Evolutionary conservation across 1,140 invertebrate genomes (phyloP).

Genomic region (Teleogryllus occipitalis): DNA sequence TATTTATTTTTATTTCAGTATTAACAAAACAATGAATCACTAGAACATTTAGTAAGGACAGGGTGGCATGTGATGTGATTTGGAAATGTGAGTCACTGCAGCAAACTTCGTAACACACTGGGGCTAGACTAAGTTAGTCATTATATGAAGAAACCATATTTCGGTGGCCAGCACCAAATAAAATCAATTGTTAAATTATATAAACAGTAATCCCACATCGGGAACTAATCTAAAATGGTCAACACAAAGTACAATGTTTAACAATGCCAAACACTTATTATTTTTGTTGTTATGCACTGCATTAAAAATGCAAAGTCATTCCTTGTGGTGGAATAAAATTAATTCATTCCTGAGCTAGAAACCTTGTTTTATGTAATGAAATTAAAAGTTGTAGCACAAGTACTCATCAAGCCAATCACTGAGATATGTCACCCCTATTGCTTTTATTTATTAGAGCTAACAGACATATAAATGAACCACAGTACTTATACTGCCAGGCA

Average conservation of each 20-base stretch:
- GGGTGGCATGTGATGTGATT: background rate
- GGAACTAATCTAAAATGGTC: background rate
- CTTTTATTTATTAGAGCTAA: background rate
- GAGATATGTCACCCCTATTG: background rate
- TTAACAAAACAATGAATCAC: constrained; percentile 7
- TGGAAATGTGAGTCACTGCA: constrained; percentile 10
- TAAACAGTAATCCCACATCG: background rate
- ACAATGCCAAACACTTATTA: constrained; percentile 8
- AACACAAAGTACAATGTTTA: constrained; percentile 4
- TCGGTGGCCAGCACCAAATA: constrained; percentile 20
- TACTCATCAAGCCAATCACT: background rate
- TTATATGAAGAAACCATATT: constrained; percentile 9
- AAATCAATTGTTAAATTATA: constrained; percentile 15
- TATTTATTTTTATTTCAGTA: background rate
- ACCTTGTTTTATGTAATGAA: background rate
- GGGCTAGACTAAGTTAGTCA: constrained; percentile 16
- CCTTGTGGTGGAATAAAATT: background rate
- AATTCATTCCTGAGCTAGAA: background rate
- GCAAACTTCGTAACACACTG: constrained; percentile 8
- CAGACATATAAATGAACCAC: background rate
- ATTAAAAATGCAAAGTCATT: background rate
- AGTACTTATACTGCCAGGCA: no score
- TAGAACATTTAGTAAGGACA: background rate
- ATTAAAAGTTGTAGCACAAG: background rate
- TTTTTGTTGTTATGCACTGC: background rate